Conservation (phyloP, 2,888 invertebrate genomes). For the Crioceris asparagi region DNA sequence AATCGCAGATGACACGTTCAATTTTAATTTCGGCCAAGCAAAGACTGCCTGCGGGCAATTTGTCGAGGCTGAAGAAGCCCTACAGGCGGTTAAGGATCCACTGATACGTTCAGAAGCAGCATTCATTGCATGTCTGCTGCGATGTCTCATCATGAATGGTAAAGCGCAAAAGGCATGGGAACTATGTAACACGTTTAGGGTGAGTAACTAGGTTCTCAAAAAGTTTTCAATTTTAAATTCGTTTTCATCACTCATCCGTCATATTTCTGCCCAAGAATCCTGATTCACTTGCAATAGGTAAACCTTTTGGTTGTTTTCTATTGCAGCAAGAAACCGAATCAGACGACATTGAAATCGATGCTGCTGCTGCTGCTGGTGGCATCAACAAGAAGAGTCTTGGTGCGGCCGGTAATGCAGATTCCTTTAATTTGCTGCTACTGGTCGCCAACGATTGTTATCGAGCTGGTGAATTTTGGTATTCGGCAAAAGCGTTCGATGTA, state of each 20-base stretch:
- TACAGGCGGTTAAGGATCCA: conserved; percentile 74
- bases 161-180: conserved; percentile 91
- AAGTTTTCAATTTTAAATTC: conserved; percentile 37
- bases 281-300: too few relatives aligned
- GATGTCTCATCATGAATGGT: conserved; percentile 89
- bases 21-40: conserved; percentile 74
- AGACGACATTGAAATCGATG: too few relatives aligned
- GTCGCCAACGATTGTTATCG: conserved; percentile 95
- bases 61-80: conserved; percentile 88
- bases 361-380: too few relatives aligned
- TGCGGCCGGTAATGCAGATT: too few relatives aligned
- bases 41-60: conserved; percentile 89
- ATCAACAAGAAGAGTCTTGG: too few relatives aligned
- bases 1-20: conserved; percentile 58
- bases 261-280: too few relatives aligned
- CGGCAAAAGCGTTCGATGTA: conserved; percentile 95
- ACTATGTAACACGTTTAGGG: conserved; percentile 76
- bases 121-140: conserved; percentile 75
- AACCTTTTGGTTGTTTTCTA: conserved; percentile 7
- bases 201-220: too few relatives aligned
- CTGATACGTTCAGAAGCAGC: conserved; percentile 73
- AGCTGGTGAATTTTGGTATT: conserved; percentile 92
- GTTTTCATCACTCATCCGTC: too few relatives aligned
- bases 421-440: conserved; percentile 79
- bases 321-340: conserved; percentile 63